A percentile compares a stretch with the other conserved stretches of the same genome.
Evolutionary conservation across 2,888 invertebrate genomes (phyloP).

Genomic region (Drosophila infuscata): DNA sequence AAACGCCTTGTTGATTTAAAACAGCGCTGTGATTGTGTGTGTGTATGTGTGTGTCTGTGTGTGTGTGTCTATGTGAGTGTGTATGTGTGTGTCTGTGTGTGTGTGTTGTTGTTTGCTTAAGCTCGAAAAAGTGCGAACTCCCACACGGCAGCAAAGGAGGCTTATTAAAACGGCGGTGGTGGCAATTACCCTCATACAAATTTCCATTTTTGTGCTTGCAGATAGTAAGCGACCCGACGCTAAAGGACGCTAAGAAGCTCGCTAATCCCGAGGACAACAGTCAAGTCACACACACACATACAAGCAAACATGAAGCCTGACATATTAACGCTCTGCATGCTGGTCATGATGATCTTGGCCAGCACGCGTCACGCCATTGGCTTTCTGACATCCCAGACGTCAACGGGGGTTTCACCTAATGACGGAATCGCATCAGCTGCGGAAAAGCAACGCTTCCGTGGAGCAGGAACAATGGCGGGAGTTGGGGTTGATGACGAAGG

Average conservation of each 20-base stretch:
- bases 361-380: constrained; percentile 61
- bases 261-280: constrained; percentile 62
- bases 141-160: constrained; percentile 36
- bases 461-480: constrained; percentile 10
- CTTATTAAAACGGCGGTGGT: constrained; percentile 52
- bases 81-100: constrained; percentile 17
- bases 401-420: constrained; percentile 19
- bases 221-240: constrained; percentile 16
- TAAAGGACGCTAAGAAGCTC: constrained; percentile 27
- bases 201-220: constrained; percentile 56
- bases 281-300: constrained; percentile 26
- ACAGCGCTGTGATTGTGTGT: constrained; percentile 16
- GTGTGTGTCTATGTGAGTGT: constrained; percentile 27
- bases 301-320: constrained; percentile 68
- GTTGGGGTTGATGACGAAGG: constrained; percentile 31
- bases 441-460: constrained; percentile 23
- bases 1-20: constrained; percentile 40
- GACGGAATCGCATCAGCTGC: constrained; percentile 25
- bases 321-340: constrained; percentile 60
- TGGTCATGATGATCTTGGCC: constrained; percentile 72
- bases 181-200: constrained; percentile 72
- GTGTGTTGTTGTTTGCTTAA: constrained; percentile 49
- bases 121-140: constrained; percentile 57
- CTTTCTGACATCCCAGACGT: constrained; percentile 59
- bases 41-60: background rate